A percentile compares a stretch with the other conserved stretches of the same genome.
Conservation (phyloP, 2,113 vertebrate species). For the Xiphophorus hellerii region DNA sequence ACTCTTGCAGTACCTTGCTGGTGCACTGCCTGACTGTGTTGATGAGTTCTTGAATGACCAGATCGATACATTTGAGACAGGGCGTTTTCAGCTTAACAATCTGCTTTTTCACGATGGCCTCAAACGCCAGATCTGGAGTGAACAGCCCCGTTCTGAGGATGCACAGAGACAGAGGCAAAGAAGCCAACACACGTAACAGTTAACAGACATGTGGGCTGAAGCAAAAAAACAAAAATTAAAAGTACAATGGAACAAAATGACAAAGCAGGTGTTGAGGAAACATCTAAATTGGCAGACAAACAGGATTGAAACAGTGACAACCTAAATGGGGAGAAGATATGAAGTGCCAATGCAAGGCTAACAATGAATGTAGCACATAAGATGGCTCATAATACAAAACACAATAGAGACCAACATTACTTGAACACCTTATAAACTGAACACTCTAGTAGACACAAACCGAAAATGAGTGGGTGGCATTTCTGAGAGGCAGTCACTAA, state of each 20-base stretch:
- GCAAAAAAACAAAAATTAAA: background rate
- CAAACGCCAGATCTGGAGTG: constrained; percentile 98
- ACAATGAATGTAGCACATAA: constrained; percentile 21
- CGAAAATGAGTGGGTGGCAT: constrained; percentile 41
- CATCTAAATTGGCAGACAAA: background rate
- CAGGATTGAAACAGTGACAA: constrained; percentile 8
- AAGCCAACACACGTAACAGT: constrained; percentile 63
- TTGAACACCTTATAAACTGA: constrained; percentile 30
- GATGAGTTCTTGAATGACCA: constrained; percentile 98
- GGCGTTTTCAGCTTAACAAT: constrained; percentile 99
- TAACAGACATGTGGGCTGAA: constrained; percentile 43
- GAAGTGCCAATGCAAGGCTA: background rate
- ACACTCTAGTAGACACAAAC: constrained; percentile 28
- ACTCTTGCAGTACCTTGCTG: constrained; percentile 89
- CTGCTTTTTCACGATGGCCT: constrained; percentile 99
- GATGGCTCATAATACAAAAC: constrained; percentile 8
- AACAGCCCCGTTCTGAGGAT: constrained; percentile 95
- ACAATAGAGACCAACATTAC: constrained; percentile 30
- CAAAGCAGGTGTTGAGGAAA: constrained; percentile 1
- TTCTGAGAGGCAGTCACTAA: constrained; percentile 8
- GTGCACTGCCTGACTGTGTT: constrained; percentile 97
- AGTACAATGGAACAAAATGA: constrained; percentile 1
- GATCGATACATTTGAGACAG: constrained; percentile 97
- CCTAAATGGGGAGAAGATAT: constrained; percentile 5
- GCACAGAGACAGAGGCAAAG: constrained; percentile 72